Evolutionary conservation across 1,140 invertebrate genomes (phyloP).

Genomic region (Steinernema khuongi): DNA sequence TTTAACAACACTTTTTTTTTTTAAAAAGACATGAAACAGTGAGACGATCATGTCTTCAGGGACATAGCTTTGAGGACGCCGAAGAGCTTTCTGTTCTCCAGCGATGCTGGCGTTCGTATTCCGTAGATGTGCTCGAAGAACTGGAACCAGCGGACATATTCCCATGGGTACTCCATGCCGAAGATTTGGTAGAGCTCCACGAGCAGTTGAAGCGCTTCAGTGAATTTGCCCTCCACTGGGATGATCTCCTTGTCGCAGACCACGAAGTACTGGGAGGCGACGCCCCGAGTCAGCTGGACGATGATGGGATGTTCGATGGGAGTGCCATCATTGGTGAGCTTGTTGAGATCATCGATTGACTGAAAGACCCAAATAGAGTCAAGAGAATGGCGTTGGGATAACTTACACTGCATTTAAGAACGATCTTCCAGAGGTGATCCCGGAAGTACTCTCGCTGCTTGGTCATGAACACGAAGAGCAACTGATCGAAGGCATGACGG

Average conservation of each 20-base stretch:
- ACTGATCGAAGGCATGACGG: not conserved
- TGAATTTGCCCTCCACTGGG: slow-evolving; percentile 5
- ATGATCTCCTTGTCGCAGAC: not conserved
- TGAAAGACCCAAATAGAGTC: not conserved
- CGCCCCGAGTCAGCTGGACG: not conserved
- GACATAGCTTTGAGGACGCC: not conserved
- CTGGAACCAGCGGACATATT: not conserved
- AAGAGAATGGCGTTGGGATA: not conserved
- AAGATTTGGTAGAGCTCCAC: not conserved
- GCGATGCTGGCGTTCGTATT: not conserved
- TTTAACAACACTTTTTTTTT: not conserved
- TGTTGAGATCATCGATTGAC: not conserved
- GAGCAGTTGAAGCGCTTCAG: not conserved
- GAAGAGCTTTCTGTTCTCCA: slow-evolving; percentile 1
- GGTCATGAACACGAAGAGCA: not conserved
- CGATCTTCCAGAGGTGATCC: not conserved
- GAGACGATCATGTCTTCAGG: not conserved
- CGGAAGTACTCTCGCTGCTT: slow-evolving; percentile 1
- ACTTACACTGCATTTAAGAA: not conserved
- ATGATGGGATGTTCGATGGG: not conserved
- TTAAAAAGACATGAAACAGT: not conserved
- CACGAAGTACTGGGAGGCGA: not conserved
- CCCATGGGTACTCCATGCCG: slow-evolving; percentile 8
- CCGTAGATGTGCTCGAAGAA: slow-evolving; percentile 3
- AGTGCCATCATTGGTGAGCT: not conserved